Evolutionary conservation across 2,888 invertebrate species (phyloP).

Genomic region (Cabera pusaria): DNA sequence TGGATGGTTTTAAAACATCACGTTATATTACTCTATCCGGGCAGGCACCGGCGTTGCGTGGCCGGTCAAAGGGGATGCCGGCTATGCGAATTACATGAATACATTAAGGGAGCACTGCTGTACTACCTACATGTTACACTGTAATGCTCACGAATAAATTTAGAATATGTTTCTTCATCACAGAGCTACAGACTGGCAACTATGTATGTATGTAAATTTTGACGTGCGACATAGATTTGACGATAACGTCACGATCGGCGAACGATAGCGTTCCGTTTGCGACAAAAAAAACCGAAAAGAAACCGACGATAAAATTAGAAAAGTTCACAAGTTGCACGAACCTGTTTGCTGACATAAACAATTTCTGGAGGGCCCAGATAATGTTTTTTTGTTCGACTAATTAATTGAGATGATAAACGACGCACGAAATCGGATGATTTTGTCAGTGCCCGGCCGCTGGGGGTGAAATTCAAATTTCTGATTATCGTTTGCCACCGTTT

Average conservation of each 20-base stretch:
- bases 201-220: constrained; percentile 71
- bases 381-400: constrained; percentile 67
- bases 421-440: constrained; percentile 75
- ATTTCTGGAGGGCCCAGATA: constrained; percentile 52
- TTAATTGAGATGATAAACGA: constrained; percentile 76
- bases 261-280: constrained; percentile 23
- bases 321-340: constrained; percentile 47
- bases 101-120: constrained; percentile 78
- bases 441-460: constrained; percentile 63
- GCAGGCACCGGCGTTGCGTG: constrained; percentile 78
- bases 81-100: constrained; percentile 83
- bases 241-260: constrained; percentile 41
- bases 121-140: constrained; percentile 78
- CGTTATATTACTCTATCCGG: constrained; percentile 80
- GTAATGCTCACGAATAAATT: constrained; percentile 82
- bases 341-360: constrained; percentile 55
- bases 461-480: constrained; percentile 79
- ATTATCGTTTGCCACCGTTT: constrained; percentile 73
- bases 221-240: constrained; percentile 56
- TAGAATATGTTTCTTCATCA: constrained; percentile 76
- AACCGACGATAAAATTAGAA: constrained; percentile 34
- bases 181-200: constrained; percentile 60
- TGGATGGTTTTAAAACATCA: constrained; percentile 83
- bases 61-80: constrained; percentile 82
- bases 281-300: constrained; percentile 34